Percentiles rank a stretch among this genome's conserved stretches.
Conservation (phyloP, 2,113 vertebrate species). For the Thalassarche chlororhynchos region DNA sequence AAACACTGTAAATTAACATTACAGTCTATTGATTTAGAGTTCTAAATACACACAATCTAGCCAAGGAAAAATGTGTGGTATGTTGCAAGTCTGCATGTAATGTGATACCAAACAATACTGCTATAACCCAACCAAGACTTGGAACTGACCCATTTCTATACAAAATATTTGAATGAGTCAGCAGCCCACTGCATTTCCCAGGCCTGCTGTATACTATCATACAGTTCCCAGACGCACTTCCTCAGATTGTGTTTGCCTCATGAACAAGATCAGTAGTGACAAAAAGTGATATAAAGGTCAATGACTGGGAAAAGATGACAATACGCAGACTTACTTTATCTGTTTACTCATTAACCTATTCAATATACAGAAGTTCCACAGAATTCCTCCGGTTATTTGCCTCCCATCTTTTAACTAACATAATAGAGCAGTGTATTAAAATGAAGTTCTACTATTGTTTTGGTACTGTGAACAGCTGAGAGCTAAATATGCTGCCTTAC, state of each 20-base stretch:
- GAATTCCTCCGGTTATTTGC: background rate
- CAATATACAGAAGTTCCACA: background rate
- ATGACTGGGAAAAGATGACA: background rate
- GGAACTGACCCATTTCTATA: background rate
- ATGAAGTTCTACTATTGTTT: background rate
- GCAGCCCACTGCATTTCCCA: slow-evolving; percentile 42
- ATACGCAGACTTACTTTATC: background rate
- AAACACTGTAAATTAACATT: background rate
- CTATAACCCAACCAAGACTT: background rate
- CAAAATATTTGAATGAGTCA: slow-evolving; percentile 49
- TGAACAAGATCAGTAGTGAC: slow-evolving; percentile 35
- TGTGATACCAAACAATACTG: background rate
- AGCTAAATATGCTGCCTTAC: background rate
- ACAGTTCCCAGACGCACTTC: slow-evolving; percentile 20
- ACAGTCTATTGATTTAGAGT: background rate
- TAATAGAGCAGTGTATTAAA: background rate
- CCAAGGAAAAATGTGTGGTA: slow-evolving; percentile 5
- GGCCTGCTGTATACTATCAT: background rate
- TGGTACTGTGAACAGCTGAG: background rate
- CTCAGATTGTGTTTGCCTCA: slow-evolving; percentile 41
- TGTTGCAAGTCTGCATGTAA: background rate
- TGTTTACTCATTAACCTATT: background rate
- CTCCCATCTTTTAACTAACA: background rate
- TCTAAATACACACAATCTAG: background rate
- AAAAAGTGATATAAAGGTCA: slow-evolving; percentile 19